These are phyloP conservation scores for Gnathonemus echidnorhynchus DNA, from an alignment of 2,113 vertebrate species.

Conservation along the genomic window DNA sequence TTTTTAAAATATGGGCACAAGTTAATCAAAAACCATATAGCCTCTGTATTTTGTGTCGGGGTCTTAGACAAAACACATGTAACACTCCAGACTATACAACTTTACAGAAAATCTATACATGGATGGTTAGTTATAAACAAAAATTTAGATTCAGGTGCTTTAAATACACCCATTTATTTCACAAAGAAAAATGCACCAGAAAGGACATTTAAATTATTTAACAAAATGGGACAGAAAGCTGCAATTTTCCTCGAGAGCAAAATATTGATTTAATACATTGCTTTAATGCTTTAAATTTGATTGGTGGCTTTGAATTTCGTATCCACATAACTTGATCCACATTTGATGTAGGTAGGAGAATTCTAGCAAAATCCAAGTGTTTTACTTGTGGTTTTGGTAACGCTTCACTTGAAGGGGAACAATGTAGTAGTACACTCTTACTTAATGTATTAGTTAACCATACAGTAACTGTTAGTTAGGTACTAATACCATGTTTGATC, in stretches of 20 bases:
- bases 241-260: neutral
- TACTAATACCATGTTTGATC: neutral
- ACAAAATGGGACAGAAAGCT: neutral
- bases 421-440: neutral
- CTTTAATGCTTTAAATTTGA: neutral
- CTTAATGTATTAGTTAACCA: too few relatives aligned
- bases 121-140: neutral
- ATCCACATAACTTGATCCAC: neutral
- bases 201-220: neutral
- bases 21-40: neutral
- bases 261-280: neutral
- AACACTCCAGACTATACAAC: neutral
- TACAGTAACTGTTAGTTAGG: neutral
- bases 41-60: neutral
- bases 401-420: neutral
- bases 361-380: neutral
- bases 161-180: neutral
- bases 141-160: neutral
- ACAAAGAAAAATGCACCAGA: neutral
- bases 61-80: neutral
- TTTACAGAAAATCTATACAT: neutral
- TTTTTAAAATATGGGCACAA: neutral
- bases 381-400: neutral
- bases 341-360: neutral
- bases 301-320: neutral